Evolutionary conservation across 35 echinoderm and acorn worm genomes (phyloP).

Genomic region (Holothuria glaberrima): DNA sequence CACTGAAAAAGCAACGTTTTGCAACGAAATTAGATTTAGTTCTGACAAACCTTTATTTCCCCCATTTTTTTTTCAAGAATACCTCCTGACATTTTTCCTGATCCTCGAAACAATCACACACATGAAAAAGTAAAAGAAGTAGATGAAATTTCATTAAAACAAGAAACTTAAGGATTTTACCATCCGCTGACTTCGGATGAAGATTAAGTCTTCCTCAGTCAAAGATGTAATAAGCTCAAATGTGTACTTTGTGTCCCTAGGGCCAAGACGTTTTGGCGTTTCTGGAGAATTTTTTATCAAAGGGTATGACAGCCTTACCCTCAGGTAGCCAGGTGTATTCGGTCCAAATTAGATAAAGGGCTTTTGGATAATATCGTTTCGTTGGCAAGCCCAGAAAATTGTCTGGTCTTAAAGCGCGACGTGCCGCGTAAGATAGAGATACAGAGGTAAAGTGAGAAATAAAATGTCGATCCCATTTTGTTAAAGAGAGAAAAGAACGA

Average conservation of each 20-base stretch:
- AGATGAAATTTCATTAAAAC: conserved; percentile 53
- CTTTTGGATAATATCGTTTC: conserved; percentile 45
- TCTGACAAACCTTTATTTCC: conserved; percentile 30
- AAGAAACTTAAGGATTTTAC: conserved; percentile 48
- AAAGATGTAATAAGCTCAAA: conserved; percentile 57
- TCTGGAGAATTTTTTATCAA: conserved; percentile 43
- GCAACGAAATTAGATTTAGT: conserved; percentile 53
- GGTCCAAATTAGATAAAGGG: conserved; percentile 43
- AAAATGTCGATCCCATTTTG: conserved; percentile 40
- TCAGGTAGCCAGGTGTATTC: conserved; percentile 44
- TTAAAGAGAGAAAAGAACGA: background rate
- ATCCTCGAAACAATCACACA: conserved; percentile 43
- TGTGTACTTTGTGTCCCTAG: conserved; percentile 41
- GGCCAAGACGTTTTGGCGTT: conserved; percentile 47
- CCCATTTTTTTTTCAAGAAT: background rate
- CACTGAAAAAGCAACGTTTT: conserved; percentile 53
- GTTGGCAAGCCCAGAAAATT: conserved; percentile 45
- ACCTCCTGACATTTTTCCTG: conserved; percentile 24
- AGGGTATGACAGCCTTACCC: conserved; percentile 45
- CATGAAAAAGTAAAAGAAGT: conserved; percentile 18
- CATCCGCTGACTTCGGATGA: conserved; percentile 43
- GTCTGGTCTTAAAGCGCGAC: conserved; percentile 14
- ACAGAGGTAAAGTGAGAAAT: conserved; percentile 4
- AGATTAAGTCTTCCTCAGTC: conserved; percentile 33
- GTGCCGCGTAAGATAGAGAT: conserved; percentile 34